Base-by-base conservation (phyloP, 1,140 invertebrate genomes). In the Zaprionus kolodkinae region DNA sequence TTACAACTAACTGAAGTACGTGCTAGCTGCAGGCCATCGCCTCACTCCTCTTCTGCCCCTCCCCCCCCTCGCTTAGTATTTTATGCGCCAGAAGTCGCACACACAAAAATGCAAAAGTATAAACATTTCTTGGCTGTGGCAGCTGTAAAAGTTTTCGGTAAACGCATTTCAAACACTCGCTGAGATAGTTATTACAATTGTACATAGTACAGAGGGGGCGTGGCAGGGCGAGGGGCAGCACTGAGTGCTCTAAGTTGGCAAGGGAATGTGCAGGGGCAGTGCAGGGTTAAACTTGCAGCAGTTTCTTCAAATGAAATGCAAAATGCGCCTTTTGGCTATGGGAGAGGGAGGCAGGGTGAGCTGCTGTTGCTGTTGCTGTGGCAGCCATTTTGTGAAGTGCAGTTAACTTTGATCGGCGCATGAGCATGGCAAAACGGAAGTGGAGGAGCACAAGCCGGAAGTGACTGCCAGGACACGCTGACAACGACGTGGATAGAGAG, bases 101-200 rank as follows among this genome's bases (percentile, higher is more conserved):
- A 73, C 71, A 77, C 75, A 73, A 63, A 62, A 69, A 78, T 67
- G 48, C 45, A 33, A 77, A 76, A 61, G 72, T 81, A 81, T 87
- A 85, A 84, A 89, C 86, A 89, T 89, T 89, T 89, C 78, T 74
- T 90, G 76, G 76, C 70, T 75, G 65, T 84, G 69, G 82, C 72
- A 84, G 73, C 71, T 59, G 84, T 80, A 84, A 90, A 89, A 89
- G 81, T 89, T 89, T 88, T 89, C 54, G 72, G 81, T 85, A 88
- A 88, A 88, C 85, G 85, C 86, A 89, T 89, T 89, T 90, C 85
- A 89, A 89, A 89, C 85, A 89, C 85, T 89, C 81, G 85, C 85
- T 68, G 77, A 88, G 84, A 88, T 88, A 87, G 84, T 87, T 87
- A 87, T 87, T 87, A 88, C 84, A 88, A 87, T 81, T 80, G 84